A percentile compares a stretch with the other conserved stretches of the same genome.
phyloP scores from a whole-genome alignment of 2,888 invertebrate genomes.

The Eupithecia centaureata region DNA sequence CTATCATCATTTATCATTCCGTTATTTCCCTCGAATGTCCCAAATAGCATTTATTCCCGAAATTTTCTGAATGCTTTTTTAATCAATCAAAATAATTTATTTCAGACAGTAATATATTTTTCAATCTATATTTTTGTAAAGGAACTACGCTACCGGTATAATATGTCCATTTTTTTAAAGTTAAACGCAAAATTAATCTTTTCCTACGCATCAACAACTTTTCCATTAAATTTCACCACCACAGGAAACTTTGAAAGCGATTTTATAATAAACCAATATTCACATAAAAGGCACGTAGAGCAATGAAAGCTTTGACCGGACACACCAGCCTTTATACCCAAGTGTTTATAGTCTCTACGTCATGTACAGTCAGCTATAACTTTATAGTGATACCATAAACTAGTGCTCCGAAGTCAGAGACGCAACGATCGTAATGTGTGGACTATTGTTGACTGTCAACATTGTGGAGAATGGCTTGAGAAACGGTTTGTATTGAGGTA shows the following conservation, averaged over 20 bases:
- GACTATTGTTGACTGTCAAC: constrained; percentile 40
- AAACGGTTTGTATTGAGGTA: constrained; percentile 6
- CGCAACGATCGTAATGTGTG: constrained; percentile 44
- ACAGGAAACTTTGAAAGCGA: constrained; percentile 19
- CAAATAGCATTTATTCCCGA: too few relatives aligned
- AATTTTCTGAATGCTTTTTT: too few relatives aligned
- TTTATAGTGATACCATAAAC: constrained; percentile 57
- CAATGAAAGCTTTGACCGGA: constrained; percentile 45
- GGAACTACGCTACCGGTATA: too few relatives aligned
- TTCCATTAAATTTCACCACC: neutral
- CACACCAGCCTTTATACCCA: constrained; percentile 50
- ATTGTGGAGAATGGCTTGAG: constrained; percentile 15
- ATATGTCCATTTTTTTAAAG: too few relatives aligned
- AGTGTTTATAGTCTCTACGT: constrained; percentile 56
- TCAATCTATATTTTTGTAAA: too few relatives aligned
- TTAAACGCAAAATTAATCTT: neutral
- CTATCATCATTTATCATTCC: too few relatives aligned
- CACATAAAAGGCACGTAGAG: constrained; percentile 42
- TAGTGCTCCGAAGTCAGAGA: constrained; percentile 47
- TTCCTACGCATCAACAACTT: neutral
- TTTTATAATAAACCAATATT: constrained; percentile 38
- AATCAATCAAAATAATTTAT: too few relatives aligned
- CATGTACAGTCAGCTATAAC: constrained; percentile 55
- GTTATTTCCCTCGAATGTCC: too few relatives aligned
- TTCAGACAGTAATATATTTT: too few relatives aligned